phyloP scores from a whole-genome alignment of 2,113 vertebrate species.

The Vombatus ursinus region DNA sequence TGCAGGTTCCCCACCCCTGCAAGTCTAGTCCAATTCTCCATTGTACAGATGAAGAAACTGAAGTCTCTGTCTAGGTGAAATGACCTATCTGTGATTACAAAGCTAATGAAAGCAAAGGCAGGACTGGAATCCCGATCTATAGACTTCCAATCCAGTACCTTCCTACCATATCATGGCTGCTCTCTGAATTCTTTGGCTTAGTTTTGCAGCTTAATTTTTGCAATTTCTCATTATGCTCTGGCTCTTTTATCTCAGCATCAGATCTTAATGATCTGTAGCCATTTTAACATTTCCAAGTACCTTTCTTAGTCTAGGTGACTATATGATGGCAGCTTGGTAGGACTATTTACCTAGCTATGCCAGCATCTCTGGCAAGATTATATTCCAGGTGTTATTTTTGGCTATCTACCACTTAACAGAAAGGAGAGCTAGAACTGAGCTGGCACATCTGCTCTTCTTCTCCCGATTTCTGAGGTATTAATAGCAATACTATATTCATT shows the following conservation, averaged over 20 bases:
- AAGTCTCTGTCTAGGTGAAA: background rate
- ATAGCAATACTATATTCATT: background rate
- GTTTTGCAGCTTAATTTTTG: background rate
- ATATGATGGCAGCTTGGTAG: background rate
- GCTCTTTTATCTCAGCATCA: background rate
- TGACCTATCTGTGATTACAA: background rate
- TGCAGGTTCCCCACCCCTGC: too few relatives aligned
- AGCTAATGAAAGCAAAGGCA: background rate
- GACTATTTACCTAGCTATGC: background rate
- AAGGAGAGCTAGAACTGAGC: background rate
- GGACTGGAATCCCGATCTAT: background rate
- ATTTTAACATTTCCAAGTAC: background rate
- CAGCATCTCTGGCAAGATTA: background rate
- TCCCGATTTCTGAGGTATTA: background rate
- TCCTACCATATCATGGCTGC: background rate
- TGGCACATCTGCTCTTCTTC: background rate
- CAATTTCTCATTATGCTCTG: background rate
- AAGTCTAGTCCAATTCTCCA: background rate
- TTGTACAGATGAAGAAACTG: background rate
- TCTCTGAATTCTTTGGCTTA: background rate
- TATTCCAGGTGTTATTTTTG: background rate
- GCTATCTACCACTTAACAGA: background rate
- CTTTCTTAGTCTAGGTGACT: background rate
- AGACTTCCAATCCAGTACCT: background rate
- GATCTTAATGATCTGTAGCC: background rate